Evolutionary conservation across 2,888 invertebrate species (phyloP).

Genomic region (Hypena proboscidalis): DNA sequence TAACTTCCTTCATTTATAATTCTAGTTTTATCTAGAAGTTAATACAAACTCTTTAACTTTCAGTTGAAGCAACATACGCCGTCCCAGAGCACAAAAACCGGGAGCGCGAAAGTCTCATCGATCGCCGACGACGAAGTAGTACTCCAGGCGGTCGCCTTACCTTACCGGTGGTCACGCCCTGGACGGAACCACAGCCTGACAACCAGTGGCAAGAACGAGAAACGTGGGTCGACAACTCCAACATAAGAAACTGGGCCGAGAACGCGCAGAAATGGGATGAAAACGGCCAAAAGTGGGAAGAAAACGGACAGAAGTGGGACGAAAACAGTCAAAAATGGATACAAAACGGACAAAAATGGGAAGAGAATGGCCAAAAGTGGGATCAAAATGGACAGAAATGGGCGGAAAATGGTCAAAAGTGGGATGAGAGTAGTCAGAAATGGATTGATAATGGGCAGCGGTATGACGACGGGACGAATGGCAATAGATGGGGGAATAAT

Average conservation of each 20-base stretch:
- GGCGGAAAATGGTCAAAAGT: slow-evolving; percentile 52
- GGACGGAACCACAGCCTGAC: slow-evolving; percentile 51
- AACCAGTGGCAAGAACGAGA: slow-evolving; percentile 63
- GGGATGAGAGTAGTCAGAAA: slow-evolving; percentile 54
- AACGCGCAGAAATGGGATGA: slow-evolving; percentile 66
- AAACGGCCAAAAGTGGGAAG: slow-evolving; percentile 54
- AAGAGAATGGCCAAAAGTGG: slow-evolving; percentile 52
- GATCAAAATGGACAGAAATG: slow-evolving; percentile 48
- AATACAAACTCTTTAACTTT: neutral
- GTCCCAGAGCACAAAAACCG: slow-evolving; percentile 74
- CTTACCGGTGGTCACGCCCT: slow-evolving; percentile 60
- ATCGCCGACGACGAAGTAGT: slow-evolving; percentile 71
- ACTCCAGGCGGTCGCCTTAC: slow-evolving; percentile 73
- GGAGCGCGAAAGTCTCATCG: slow-evolving; percentile 69
- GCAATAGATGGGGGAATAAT: slow-evolving; percentile 62
- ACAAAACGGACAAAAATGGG: slow-evolving; percentile 50
- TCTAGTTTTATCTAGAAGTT: too few species aligned
- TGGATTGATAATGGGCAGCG: slow-evolving; percentile 54
- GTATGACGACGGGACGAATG: slow-evolving; percentile 55
- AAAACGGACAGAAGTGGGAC: slow-evolving; percentile 60
- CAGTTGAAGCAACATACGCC: slow-evolving; percentile 76
- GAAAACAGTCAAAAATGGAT: slow-evolving; percentile 61
- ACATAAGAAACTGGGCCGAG: slow-evolving; percentile 72
- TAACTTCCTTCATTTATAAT: too few species aligned
- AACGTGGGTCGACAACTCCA: slow-evolving; percentile 72